Base-by-base conservation (phyloP, 2,888 invertebrate genomes). In the Drosophila stalkeri region DNA sequence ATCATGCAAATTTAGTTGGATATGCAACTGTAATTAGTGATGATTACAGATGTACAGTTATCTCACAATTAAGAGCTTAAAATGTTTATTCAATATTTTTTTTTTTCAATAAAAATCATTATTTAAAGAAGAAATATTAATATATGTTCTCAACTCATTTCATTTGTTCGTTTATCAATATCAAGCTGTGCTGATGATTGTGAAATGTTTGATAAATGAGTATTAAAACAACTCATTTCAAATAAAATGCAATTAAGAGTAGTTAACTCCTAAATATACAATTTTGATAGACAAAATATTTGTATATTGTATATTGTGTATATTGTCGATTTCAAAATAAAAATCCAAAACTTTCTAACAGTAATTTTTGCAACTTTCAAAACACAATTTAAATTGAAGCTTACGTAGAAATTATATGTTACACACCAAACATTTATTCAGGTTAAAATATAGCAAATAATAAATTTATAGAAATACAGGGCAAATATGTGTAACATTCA, bases 1-100 rank as follows among this genome's bases (percentile, higher is more conserved):
- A 39, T 27, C 55, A 66, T 41, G 56, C 56, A 52, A 60, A 67
- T 64, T 39, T 47, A 61, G 39, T 51, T 54, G 14, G 18, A 9
- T 52, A 20, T 41, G 51, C 33, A 27, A n/a, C 43, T 66, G 44
- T 65, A 61, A 46, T 54, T 66, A 35, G 11, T 35, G 35, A 18
- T 56, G 61, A 55, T 66, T 62, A 55, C 14, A 44, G 49, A 35
- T 16, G 14, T 43, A 39, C 47, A 51, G 57, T 31, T 66, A 31
- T 12, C 37, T 27, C 27, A 14, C 43, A 56, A 71, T 64, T 64
- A 57, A 43, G 27, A 37, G 27, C 43, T 20, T 37, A 12, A 37
- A 14, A 23, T 18, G 59, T 55, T 55, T n/a, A 41, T 18, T 41
- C 41, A 39, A 27, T 12, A 0, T 14, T 9, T 1, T 33, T 39